Evolutionary conservation across 2,888 invertebrate genomes (phyloP).

Genomic region (Thereva nobilitata): DNA sequence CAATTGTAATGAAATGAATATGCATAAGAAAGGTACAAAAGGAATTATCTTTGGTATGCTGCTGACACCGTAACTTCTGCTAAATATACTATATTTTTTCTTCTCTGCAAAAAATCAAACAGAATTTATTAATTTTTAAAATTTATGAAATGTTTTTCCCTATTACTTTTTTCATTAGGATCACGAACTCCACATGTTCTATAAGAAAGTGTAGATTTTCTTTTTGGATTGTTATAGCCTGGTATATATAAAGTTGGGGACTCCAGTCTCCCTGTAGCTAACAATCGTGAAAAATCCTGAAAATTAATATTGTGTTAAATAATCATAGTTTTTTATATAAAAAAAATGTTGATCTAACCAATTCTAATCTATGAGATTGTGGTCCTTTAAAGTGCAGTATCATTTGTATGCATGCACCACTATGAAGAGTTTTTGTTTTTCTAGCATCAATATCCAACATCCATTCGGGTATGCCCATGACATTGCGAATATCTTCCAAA

Average conservation of each 20-base stretch:
- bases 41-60: too few species aligned
- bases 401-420: constrained; percentile 81
- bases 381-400: constrained; percentile 86
- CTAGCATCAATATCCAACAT: constrained; percentile 83
- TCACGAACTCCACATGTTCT: constrained; percentile 77
- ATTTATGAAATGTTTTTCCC: constrained; percentile 2
- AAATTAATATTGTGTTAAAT: not conserved
- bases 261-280: constrained; percentile 74
- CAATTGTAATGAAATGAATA: too few species aligned
- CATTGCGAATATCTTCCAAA: constrained; percentile 75
- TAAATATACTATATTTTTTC: not conserved
- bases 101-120: not conserved
- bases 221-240: constrained; percentile 72
- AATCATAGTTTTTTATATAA: not conserved
- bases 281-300: constrained; percentile 69
- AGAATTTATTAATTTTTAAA: not conserved
- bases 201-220: constrained; percentile 73
- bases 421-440: constrained; percentile 75
- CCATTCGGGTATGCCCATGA: constrained; percentile 89
- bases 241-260: constrained; percentile 77
- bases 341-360: constrained; percentile 59
- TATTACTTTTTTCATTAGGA: constrained; percentile 69
- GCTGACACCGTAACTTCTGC: too few species aligned
- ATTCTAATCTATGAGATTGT: constrained; percentile 75
- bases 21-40: too few species aligned